Conservation (phyloP, 2,797 vertebrate species). For the Echeneis naucrates region DNA sequence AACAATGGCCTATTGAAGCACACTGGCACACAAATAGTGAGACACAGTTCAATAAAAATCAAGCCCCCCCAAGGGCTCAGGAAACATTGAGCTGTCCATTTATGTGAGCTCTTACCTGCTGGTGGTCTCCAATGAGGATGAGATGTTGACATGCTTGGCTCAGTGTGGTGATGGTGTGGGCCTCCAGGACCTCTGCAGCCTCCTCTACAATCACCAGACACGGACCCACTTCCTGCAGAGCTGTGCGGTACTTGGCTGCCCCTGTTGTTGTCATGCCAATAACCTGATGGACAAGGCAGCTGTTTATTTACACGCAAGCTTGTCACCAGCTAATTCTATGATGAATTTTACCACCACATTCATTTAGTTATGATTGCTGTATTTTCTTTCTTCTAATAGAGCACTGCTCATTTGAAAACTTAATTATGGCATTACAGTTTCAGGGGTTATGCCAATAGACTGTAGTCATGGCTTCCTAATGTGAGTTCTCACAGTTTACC, state of each 20-base stretch:
- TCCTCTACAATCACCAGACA: slow-evolving; percentile 93
- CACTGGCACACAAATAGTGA: slow-evolving; percentile 4
- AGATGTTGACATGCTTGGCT: slow-evolving; percentile 92
- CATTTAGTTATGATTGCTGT: neutral
- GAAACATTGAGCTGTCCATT: neutral
- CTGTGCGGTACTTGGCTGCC: slow-evolving; percentile 91
- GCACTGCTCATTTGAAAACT: neutral
- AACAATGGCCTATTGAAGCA: slow-evolving; percentile 4
- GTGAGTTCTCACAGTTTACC: neutral
- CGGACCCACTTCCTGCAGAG: slow-evolving; percentile 88
- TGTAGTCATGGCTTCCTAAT: neutral
- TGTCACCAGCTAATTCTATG: neutral
- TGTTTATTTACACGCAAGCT: slow-evolving; percentile 10
- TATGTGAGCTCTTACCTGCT: slow-evolving; percentile 86
- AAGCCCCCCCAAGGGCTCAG: neutral
- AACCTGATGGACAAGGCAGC: slow-evolving; percentile 69
- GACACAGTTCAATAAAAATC: slow-evolving; percentile 1
- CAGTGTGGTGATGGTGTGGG: slow-evolving; percentile 93
- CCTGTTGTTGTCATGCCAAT: slow-evolving; percentile 98
- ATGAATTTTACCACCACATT: neutral
- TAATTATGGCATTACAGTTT: neutral
- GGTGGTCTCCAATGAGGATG: slow-evolving; percentile 97
- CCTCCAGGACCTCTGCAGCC: slow-evolving; percentile 96
- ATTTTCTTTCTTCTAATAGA: neutral
- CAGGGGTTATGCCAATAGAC: neutral